These are phyloP conservation scores for Leucosticte australis DNA, from an alignment of 2,113 vertebrate species.

Conservation along the genomic window DNA sequence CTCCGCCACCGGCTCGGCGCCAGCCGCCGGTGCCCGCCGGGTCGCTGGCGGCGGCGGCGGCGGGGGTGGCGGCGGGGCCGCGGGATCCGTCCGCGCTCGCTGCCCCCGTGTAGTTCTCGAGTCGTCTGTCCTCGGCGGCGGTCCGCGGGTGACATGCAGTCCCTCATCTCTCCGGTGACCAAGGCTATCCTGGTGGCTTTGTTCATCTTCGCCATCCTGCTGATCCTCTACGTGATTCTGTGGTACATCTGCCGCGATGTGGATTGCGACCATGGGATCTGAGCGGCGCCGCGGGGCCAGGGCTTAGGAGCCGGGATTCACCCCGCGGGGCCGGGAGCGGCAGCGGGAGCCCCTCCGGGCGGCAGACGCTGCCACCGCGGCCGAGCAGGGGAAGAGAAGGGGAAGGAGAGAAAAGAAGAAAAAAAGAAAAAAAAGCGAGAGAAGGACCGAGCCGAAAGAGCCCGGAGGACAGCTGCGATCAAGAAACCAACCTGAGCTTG, in stretches of 20 bases:
- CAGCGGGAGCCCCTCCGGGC: background rate
- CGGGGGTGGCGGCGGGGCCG: background rate
- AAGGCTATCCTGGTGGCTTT: conserved; percentile 95
- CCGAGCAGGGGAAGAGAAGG: background rate
- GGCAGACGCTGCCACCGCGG: background rate
- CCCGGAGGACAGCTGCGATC: conserved; percentile 5
- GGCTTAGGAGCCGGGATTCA: conserved; percentile 30
- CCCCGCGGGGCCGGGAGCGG: background rate
- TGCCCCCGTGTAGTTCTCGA: conserved; percentile 35
- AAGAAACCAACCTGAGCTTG: conserved; percentile 47
- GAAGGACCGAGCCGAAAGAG: background rate
- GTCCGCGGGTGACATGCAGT: conserved; percentile 90
- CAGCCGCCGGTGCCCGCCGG: no score
- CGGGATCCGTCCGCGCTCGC: conserved; percentile 24
- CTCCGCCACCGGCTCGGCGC: no score
- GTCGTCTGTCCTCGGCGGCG: conserved; percentile 39
- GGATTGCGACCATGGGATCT: conserved; percentile 96
- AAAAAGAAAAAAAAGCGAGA: background rate
- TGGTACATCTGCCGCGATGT: conserved; percentile 99
- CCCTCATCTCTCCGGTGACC: conserved; percentile 93
- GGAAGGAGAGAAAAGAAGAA: background rate
- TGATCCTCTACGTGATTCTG: conserved; percentile 97
- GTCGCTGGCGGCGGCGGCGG: no score
- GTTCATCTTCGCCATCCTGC: conserved; percentile 96
- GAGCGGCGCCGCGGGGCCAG: conserved; percentile 68